Base-by-base conservation (phyloP, 2,113 vertebrate genomes). In the Toxotes chatareus region DNA sequence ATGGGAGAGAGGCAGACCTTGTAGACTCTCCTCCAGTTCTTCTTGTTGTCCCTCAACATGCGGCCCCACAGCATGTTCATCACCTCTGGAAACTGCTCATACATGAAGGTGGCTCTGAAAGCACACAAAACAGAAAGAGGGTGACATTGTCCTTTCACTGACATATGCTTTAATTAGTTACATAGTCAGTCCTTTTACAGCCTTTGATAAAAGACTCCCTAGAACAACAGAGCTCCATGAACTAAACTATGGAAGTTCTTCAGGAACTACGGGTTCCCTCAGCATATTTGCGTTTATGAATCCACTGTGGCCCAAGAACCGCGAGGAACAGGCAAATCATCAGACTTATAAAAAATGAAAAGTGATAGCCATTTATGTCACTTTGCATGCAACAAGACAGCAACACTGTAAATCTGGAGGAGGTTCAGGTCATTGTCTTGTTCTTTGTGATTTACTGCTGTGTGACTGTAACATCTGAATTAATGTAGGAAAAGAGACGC, bases 41-140 rank as follows among this genome's bases (percentile, higher is more conserved):
- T 99, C 94, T 99, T 99, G 93, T 98, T 99, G 89, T 99, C 98
- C 93, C 98, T 97, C 91, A 99, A 94, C 98, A 99, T 99, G 87
- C 98, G 95, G 65, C 94, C 94, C 98, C 98, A 99, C 90, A 99
- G 95, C 98, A 99, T 99, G 92, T 99, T 99, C 97, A 99, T 99
- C 79, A 99, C 97, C 85, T 99, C 98, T 81, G 98, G 98, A 88
- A 99, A 99, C 91, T 99, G 98, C 90, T 99, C 98, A 60, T 99
- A 99, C 98, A 99, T 99, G 89, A 99, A 99, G 0, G 98, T 99
- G 47, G 96, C 93, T 92, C 98, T 99, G 83, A 27, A 27, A 89
- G 60, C 61, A 70, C 66, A 51, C 19, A 85, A 44, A 12, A 70
- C 31, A 31, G 10, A 64, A 36, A 67, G 31, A 59, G n/a, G 19